Conservation (phyloP, 2,797 vertebrate genomes). For the Taenioides sp. region DNA sequence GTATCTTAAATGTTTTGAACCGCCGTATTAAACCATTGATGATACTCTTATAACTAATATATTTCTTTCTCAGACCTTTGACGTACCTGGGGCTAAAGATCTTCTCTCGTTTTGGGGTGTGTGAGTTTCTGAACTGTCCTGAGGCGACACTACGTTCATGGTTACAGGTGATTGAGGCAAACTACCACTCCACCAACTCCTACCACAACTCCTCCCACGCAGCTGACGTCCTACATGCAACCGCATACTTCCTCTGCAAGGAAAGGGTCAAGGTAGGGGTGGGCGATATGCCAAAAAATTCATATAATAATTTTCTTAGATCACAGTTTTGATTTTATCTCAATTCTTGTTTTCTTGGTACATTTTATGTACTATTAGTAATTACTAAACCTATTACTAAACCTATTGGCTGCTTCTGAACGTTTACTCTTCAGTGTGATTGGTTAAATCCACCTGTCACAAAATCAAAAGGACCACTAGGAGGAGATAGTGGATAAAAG, state of each 20-base stretch:
- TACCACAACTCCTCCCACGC: conserved; percentile 98
- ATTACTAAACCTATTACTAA: no score
- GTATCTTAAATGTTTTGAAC: no score
- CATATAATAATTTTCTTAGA: no score
- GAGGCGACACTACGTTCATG: conserved; percentile 90
- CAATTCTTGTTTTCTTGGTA: no score
- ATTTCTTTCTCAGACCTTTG: conserved; percentile 82
- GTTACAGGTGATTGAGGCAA: conserved; percentile 92
- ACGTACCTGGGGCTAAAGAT: conserved; percentile 93
- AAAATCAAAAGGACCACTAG: no score
- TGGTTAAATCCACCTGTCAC: no score
- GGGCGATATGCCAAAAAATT: no score
- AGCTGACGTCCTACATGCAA: conserved; percentile 94
- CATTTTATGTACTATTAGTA: no score
- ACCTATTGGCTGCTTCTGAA: no score
- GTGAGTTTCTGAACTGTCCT: conserved; percentile 91
- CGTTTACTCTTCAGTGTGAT: no score
- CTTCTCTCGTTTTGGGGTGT: conserved; percentile 93
- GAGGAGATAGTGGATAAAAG: no score
- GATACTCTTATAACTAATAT: background rate
- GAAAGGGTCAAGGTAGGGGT: conserved; percentile 89
- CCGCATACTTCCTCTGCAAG: conserved; percentile 93
- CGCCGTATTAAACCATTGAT: background rate
- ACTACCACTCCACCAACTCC: conserved; percentile 93
- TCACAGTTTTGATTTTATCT: no score